Evolutionary conservation across 2,888 invertebrate species (phyloP).

Genomic region (Caenorhabditis virilis): DNA sequence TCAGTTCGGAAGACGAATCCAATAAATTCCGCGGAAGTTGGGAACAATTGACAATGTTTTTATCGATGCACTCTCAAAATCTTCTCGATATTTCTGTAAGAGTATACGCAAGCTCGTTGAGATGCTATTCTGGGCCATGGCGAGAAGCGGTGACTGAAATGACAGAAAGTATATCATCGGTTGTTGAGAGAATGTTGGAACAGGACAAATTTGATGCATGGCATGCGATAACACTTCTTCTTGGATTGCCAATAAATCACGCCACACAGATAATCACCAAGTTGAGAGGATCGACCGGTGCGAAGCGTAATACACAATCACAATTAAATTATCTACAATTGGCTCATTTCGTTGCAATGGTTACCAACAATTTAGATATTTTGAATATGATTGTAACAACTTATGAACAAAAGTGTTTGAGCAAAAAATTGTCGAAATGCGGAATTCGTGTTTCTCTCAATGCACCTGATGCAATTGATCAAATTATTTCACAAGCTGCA

Average conservation of each 20-base stretch:
- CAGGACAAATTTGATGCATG: constrained; percentile 33
- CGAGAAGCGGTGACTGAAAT: constrained; percentile 14
- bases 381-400: constrained; percentile 4
- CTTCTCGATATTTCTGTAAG: constrained; percentile 45
- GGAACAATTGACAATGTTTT: constrained; percentile 36
- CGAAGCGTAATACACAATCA: constrained; percentile 23
- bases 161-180: constrained; percentile 8
- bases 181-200: constrained; percentile 33
- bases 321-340: constrained; percentile 35
- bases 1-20: constrained; percentile 9
- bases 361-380: constrained; percentile 7
- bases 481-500: constrained; percentile 19
- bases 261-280: constrained; percentile 6
- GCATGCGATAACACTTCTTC: constrained; percentile 32
- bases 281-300: constrained; percentile 9
- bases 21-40: constrained; percentile 35
- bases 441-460: constrained; percentile 14
- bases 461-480: constrained; percentile 21
- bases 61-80: constrained; percentile 42
- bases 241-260: constrained; percentile 11
- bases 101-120: constrained; percentile 46
- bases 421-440: constrained; percentile 22
- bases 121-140: constrained; percentile 29
- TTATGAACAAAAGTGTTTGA: constrained; percentile 26
- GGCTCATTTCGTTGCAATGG: constrained; percentile 26